Percentiles rank a stretch among this genome's conserved stretches.
Conservation (phyloP, 1,140 invertebrate species). For the Cyclargus thomasi region DNA sequence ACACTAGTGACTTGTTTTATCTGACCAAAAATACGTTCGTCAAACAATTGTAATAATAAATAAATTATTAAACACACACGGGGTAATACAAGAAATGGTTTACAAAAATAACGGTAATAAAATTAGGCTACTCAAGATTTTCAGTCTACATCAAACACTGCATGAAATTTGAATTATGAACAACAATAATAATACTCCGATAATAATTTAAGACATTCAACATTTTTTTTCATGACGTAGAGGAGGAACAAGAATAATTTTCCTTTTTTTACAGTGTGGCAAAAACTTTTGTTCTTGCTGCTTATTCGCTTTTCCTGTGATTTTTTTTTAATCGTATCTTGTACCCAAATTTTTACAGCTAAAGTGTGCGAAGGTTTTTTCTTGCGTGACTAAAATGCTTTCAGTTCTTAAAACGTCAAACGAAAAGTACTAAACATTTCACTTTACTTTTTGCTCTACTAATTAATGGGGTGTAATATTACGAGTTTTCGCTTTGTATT, state of each 20-base stretch:
- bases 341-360: background rate
- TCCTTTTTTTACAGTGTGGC: too few relatives aligned
- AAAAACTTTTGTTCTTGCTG: too few relatives aligned
- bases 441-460: background rate
- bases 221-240: too few relatives aligned
- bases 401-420: constrained; percentile 4
- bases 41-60: background rate
- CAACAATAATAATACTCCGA: too few relatives aligned
- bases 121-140: too few relatives aligned
- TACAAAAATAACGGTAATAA: too few relatives aligned
- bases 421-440: background rate
- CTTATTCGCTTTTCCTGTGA: background rate
- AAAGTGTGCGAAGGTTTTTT: background rate
- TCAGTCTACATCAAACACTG: too few relatives aligned
- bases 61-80: background rate
- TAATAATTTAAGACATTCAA: too few relatives aligned
- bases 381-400: background rate
- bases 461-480: constrained; percentile 1
- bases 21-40: background rate
- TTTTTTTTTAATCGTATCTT: background rate
- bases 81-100: too few relatives aligned
- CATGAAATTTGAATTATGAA: too few relatives aligned
- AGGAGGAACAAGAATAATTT: too few relatives aligned
- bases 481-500: background rate
- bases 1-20: background rate